Conservation (phyloP, 2,113 vertebrate species). For the Brachypodius melanocephalos region DNA sequence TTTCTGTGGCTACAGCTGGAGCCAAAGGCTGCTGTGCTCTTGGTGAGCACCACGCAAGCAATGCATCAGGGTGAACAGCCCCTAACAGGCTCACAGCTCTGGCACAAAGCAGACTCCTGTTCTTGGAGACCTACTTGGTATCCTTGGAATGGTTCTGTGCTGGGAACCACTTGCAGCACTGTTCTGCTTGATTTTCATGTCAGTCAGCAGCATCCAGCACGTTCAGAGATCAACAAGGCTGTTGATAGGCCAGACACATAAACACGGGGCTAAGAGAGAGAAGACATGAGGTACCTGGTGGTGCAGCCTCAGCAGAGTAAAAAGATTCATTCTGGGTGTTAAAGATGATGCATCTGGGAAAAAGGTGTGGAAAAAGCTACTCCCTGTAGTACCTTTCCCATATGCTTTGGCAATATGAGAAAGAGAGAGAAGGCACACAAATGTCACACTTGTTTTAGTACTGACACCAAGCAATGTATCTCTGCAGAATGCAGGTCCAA, state of each 20-base stretch:
- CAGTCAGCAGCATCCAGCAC: not conserved
- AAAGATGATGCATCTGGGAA: not conserved
- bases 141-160: not conserved
- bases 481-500: not conserved
- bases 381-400: not conserved
- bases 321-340: not conserved
- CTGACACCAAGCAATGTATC: not conserved
- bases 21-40: not conserved
- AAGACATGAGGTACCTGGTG: fast-evolving
- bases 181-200: not conserved
- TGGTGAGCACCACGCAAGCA: not conserved
- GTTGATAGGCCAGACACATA: not conserved
- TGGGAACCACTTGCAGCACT: not conserved
- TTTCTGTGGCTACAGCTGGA: not conserved
- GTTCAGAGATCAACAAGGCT: not conserved
- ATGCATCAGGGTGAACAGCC: not conserved
- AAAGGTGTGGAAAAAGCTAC: not conserved
- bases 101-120: not conserved
- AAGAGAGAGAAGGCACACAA: not conserved
- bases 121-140: not conserved
- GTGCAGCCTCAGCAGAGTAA: not conserved
- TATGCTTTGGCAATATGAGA: not conserved
- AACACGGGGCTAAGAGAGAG: not conserved
- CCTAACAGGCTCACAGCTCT: fast-evolving
- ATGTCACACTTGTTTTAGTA: not conserved